These are phyloP conservation scores for Dicyrtoma fusca DNA, from an alignment of 2,888 invertebrate species.

Conservation along the genomic window DNA sequence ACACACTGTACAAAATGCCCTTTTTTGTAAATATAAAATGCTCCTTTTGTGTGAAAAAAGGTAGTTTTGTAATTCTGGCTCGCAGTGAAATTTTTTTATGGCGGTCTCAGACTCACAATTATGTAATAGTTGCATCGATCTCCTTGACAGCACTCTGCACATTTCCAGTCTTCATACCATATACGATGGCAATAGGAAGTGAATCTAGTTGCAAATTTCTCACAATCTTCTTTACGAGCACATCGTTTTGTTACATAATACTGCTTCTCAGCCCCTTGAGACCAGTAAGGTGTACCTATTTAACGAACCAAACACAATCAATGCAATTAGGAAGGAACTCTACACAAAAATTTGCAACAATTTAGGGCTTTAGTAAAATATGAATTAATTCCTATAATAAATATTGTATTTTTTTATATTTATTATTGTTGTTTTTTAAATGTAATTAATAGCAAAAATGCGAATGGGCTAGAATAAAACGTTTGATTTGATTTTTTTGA, in stretches of 20 bases:
- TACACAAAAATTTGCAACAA: constrained; percentile 55
- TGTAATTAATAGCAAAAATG: constrained; percentile 64
- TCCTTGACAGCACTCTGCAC: constrained; percentile 93
- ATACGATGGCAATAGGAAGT: constrained; percentile 84
- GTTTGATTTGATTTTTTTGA: too few relatives aligned
- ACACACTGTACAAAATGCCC: too few relatives aligned
- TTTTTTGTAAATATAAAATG: too few relatives aligned
- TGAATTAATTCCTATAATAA: too few relatives aligned
- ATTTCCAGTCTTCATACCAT: constrained; percentile 96
- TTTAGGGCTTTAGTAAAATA: too few relatives aligned
- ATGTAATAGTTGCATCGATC: constrained; percentile 94
- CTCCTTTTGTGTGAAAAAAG: too few relatives aligned
- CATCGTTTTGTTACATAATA: constrained; percentile 91
- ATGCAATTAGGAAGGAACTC: too few relatives aligned
- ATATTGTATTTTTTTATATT: too few relatives aligned
- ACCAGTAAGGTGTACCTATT: constrained; percentile 89
- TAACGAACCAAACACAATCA: too few relatives aligned
- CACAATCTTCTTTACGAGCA: constrained; percentile 78
- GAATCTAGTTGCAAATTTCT: constrained; percentile 69
- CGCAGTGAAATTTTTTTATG: too few relatives aligned
- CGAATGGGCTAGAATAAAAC: too few relatives aligned
- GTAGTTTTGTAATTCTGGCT: too few relatives aligned
- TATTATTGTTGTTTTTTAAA: constrained; percentile 92
- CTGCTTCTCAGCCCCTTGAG: constrained; percentile 87
- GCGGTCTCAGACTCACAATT: constrained; percentile 89